Evolutionary conservation across 2,113 vertebrate species (phyloP).

Genomic region (Monopterus albus): DNA sequence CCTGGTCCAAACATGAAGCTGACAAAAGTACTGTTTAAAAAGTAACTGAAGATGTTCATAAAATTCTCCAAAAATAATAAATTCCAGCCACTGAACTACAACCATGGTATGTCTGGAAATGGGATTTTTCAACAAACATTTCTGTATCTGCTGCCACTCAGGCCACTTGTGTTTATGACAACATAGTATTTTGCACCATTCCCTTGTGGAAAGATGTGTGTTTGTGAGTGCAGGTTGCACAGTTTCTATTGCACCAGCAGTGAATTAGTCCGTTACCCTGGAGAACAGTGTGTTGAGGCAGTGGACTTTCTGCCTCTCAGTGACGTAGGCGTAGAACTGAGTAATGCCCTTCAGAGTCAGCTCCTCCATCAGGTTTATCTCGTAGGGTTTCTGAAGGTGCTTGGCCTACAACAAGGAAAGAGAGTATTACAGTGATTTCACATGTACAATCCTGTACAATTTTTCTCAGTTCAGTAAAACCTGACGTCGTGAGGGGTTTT

Average conservation of each 20-base stretch:
- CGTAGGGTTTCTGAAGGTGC: conserved; percentile 84
- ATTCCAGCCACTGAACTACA: background rate
- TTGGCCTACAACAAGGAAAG: conserved; percentile 69
- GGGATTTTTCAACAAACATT: too few species aligned
- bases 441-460: too few species aligned
- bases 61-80: background rate
- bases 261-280: conserved; percentile 69
- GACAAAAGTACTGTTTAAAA: background rate
- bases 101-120: too few species aligned
- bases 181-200: too few species aligned
- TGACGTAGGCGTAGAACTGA: conserved; percentile 86
- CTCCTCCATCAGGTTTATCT: conserved; percentile 88
- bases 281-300: conserved; percentile 87
- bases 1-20: background rate
- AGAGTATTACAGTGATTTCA: too few species aligned
- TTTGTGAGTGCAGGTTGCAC: too few species aligned
- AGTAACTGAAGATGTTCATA: background rate
- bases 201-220: too few species aligned
- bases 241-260: background rate
- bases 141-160: background rate
- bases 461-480: too few species aligned
- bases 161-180: background rate
- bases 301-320: conserved; percentile 85
- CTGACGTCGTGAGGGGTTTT: too few species aligned
- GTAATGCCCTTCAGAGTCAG: conserved; percentile 87